A percentile compares a stretch with the other conserved stretches of the same genome.
Conservation (phyloP, 1,140 invertebrate species). For the Lordiphosa collinella region DNA sequence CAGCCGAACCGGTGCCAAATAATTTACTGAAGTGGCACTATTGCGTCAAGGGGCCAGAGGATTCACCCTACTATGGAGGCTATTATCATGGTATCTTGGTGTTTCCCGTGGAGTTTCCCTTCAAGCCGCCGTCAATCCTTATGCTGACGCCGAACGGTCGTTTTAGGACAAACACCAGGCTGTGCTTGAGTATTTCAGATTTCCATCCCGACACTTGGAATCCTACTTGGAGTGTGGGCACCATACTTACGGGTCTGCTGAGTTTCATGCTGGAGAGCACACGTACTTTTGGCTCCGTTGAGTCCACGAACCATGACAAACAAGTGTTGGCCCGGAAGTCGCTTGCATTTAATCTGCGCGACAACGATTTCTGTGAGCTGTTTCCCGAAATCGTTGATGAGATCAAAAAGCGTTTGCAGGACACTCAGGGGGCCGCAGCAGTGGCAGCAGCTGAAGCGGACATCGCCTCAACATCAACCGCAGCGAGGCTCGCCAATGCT, state of each 20-base stretch:
- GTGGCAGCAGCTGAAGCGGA: background rate
- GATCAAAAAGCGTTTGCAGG: conserved; percentile 59
- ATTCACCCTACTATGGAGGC: conserved; percentile 95
- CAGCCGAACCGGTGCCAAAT: conserved; percentile 90
- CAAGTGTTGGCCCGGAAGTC: conserved; percentile 91
- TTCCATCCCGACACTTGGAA: conserved; percentile 99
- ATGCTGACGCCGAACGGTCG: conserved; percentile 99
- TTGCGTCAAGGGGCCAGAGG: conserved; percentile 87
- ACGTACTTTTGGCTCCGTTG: conserved; percentile 96
- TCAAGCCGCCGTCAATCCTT: conserved; percentile 98
- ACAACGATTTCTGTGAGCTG: conserved; percentile 87
- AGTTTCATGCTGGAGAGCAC: conserved; percentile 97
- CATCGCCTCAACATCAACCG: conserved; percentile 18
- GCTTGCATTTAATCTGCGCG: conserved; percentile 93
- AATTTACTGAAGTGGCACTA: conserved; percentile 98
- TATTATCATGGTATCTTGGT: conserved; percentile 98
- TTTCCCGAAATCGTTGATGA: conserved; percentile 74
- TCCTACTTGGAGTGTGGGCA: conserved; percentile 98
- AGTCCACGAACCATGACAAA: conserved; percentile 94
- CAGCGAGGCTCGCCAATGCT: conserved; percentile 36
- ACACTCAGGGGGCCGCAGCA: conserved; percentile 30
- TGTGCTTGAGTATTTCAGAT: conserved; percentile 98
- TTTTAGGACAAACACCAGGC: conserved; percentile 92
- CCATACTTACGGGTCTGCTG: conserved; percentile 95
- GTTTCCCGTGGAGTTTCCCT: conserved; percentile 98